phyloP scores from a whole-genome alignment of 1,140 invertebrate genomes.

The Pristionchus pacificus region DNA sequence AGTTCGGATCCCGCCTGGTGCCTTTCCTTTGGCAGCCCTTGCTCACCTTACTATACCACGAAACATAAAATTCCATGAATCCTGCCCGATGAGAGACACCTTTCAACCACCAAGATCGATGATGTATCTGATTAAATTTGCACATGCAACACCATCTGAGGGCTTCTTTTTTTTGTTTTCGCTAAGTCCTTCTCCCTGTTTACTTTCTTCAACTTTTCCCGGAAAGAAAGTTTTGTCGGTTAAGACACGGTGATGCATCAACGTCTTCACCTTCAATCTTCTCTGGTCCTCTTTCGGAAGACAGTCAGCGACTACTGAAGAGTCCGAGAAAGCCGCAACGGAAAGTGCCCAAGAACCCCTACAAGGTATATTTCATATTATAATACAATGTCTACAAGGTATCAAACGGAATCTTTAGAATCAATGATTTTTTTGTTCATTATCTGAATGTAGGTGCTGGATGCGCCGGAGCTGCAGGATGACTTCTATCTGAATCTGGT shows the following conservation, averaged over 20 bases:
- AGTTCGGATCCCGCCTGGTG: neutral
- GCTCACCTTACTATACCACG: no score
- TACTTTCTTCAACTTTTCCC: no score
- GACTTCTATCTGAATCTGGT: constrained; percentile 98
- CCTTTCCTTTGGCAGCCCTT: no score
- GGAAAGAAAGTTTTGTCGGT: constrained; percentile 32
- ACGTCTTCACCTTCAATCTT: constrained; percentile 37
- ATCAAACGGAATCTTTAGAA: no score
- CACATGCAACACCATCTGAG: constrained; percentile 24
- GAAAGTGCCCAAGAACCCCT: constrained; percentile 57
- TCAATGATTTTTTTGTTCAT: no score
- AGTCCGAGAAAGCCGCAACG: constrained; percentile 53
- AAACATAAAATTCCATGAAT: no score
- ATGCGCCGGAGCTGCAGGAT: constrained; percentile 96
- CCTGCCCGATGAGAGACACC: no score
- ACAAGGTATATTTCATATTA: constrained; percentile 46
- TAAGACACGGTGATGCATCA: constrained; percentile 7
- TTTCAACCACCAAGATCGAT: constrained; percentile 11
- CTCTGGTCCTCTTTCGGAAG: constrained; percentile 50
- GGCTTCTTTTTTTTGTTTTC: constrained; percentile 36
- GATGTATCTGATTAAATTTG: neutral
- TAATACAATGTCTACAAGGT: no score
- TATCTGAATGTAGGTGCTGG: constrained; percentile 81
- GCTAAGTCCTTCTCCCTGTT: no score
- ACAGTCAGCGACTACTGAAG: constrained; percentile 51